Conservation (phyloP, 2,113 vertebrate genomes). For the Pterocles burchelli region DNA sequence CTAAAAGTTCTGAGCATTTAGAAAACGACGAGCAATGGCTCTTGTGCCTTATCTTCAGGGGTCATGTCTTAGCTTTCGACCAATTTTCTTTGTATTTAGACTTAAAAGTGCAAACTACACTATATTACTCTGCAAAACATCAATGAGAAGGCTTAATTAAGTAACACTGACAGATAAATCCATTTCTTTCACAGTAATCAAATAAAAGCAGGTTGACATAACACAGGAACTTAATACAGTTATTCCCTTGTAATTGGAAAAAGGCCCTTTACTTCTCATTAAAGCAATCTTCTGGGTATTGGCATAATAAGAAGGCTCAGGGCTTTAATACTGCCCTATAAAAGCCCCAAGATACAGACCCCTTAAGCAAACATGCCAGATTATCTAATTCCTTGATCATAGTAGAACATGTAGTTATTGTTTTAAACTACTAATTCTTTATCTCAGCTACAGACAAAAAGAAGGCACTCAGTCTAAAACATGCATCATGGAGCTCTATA, state of each 20-base stretch:
- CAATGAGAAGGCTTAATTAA: constrained; percentile 90
- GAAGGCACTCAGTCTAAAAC: neutral
- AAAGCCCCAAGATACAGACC: constrained; percentile 76
- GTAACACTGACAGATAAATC: constrained; percentile 96
- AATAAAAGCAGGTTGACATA: constrained; percentile 94
- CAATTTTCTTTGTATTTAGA: constrained; percentile 71
- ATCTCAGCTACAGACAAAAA: constrained; percentile 42
- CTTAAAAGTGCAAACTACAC: constrained; percentile 73
- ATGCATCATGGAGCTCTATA: neutral
- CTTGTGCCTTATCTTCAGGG: constrained; percentile 35
- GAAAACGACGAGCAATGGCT: constrained; percentile 2
- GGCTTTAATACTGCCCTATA: constrained; percentile 74
- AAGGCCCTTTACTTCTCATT: constrained; percentile 82
- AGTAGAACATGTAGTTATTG: constrained; percentile 51
- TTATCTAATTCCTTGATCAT: constrained; percentile 70
- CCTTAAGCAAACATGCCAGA: constrained; percentile 74
- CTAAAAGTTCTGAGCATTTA: neutral
- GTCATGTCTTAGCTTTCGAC: constrained; percentile 57
- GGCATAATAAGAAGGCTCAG: constrained; percentile 75
- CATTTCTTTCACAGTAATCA: constrained; percentile 91
- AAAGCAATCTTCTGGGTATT: constrained; percentile 79
- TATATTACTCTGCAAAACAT: constrained; percentile 81
- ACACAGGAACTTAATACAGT: constrained; percentile 91
- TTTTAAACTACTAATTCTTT: constrained; percentile 60
- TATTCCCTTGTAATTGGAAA: constrained; percentile 83